phyloP scores from a whole-genome alignment of 2,113 vertebrate genomes.

The Hyla sarda region DNA sequence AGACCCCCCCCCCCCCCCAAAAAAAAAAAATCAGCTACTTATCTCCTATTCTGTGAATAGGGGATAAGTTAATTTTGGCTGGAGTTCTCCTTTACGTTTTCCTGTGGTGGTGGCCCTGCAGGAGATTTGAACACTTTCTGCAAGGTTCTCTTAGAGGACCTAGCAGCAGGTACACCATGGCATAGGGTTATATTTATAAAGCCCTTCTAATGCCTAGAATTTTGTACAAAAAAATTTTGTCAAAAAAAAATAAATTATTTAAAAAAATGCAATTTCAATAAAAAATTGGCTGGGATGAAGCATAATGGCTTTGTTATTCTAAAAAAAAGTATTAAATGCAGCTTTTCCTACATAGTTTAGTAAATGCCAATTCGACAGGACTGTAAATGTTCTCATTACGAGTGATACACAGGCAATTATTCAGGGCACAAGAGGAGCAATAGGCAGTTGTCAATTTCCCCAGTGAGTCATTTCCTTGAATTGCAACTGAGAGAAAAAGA shows the following conservation, averaged over 20 bases:
- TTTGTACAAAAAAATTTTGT: too few species aligned
- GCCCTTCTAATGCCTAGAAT: too few species aligned
- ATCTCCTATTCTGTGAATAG: too few species aligned
- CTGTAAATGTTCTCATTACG: constrained; percentile 51
- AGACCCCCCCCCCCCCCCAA: too few species aligned
- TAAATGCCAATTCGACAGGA: constrained; percentile 37
- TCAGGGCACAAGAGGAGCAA: constrained; percentile 20
- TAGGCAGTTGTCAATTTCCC: constrained; percentile 44
- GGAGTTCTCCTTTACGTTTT: too few species aligned
- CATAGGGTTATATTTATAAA: too few species aligned
- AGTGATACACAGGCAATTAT: constrained; percentile 46
- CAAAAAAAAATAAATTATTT: too few species aligned
- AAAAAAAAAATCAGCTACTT: too few species aligned
- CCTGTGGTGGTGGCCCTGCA: neutral
- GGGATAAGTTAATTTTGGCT: too few species aligned
- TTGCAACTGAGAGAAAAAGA: constrained; percentile 25
- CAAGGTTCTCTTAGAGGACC: too few species aligned
- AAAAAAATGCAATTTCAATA: neutral
- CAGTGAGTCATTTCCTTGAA: constrained; percentile 37
- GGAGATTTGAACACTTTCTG: neutral
- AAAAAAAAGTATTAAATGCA: constrained; percentile 20
- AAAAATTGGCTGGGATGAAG: neutral
- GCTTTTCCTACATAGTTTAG: neutral
- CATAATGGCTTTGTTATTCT: neutral
- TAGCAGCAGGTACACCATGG: too few species aligned